Conservation (phyloP, 2,113 vertebrate genomes). For the Irena cyanogastra region DNA sequence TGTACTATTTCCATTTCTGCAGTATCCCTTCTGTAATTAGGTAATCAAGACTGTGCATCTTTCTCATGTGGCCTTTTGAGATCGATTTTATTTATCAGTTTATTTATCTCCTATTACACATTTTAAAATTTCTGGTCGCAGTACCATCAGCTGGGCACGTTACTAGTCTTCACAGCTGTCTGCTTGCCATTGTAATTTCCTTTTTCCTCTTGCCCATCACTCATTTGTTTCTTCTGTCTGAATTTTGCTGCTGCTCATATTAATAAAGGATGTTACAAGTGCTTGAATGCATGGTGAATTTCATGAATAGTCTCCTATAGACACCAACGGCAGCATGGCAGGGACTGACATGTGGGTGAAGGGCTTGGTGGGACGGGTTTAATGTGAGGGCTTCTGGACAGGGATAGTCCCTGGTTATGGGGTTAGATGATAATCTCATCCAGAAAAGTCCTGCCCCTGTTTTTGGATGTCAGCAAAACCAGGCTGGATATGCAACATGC, state of each 20-base stretch:
- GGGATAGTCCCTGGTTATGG: not conserved
- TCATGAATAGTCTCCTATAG: not conserved
- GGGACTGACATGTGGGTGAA: not conserved
- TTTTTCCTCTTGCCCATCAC: not conserved
- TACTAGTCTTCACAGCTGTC: not conserved
- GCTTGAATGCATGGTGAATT: not conserved
- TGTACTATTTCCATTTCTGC: slow-evolving; percentile 36
- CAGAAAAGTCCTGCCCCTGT: not conserved
- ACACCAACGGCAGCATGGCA: accelerated
- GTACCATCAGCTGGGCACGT: not conserved
- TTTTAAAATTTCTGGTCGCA: not conserved
- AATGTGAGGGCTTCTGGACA: not conserved
- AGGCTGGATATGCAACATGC: not conserved
- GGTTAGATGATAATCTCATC: not conserved
- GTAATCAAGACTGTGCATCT: slow-evolving; percentile 9
- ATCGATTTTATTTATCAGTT: slow-evolving; percentile 39
- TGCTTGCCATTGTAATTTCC: not conserved
- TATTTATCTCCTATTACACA: not conserved
- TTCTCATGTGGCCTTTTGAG: not conserved
- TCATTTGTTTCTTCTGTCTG: not conserved
- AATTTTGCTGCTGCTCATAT: not conserved
- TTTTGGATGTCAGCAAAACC: not conserved
- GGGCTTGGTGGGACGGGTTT: not conserved
- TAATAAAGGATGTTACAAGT: not conserved
- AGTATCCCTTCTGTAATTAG: slow-evolving; percentile 40